Base-by-base conservation (phyloP, 2,113 vertebrate genomes). In the Mesoclemmys tuberculata region DNA sequence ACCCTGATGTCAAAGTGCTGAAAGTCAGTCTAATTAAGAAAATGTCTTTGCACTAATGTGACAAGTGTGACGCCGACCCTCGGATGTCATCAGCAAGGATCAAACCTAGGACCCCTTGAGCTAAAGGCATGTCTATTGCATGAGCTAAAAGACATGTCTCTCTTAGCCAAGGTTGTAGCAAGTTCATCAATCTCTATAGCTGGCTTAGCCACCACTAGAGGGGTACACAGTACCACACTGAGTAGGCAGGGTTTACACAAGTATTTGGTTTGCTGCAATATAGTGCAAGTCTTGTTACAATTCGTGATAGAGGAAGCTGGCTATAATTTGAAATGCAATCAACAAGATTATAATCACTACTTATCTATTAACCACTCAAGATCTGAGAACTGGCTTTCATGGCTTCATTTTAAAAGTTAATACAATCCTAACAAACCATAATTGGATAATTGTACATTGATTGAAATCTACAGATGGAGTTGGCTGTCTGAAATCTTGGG, bases 1-100 rank as follows among this genome's bases (percentile, higher is more conserved):
- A 86, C 81, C 80, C 22, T 46, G 24, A 10, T 83, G 89, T 89
- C 82, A 83, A 90, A 93, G 78, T 55, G 79, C 54, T 46, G 74
- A 94, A 94, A 46, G 55, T 18, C 81, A 90, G 78, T 51, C 54
- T 85, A 95, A 97, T 95, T 95, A 92, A 93, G 88, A 94, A 93
- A 85, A 35, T 80, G 91, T 44, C 58, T 87, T 89, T 77, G 24
- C 51, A n/a, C 61, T 91, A 96, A 92, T 35, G 74, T 93, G 77
- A 79, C 19, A 71, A 71, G 35, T 11, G n/a, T 71, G 38, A 38
- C 29, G 8, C 19, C 5, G 64, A 71, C 18, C 6, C 18, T 71
- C 5, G 8, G 64, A 71, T 5, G 2, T 71, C 64, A 38, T 38
- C 19, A 38, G 19, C 3, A 14, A 71, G 18, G n/a, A 21, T 10